Conservation (phyloP, 2,888 invertebrate species). For the Andrena fulva region DNA sequence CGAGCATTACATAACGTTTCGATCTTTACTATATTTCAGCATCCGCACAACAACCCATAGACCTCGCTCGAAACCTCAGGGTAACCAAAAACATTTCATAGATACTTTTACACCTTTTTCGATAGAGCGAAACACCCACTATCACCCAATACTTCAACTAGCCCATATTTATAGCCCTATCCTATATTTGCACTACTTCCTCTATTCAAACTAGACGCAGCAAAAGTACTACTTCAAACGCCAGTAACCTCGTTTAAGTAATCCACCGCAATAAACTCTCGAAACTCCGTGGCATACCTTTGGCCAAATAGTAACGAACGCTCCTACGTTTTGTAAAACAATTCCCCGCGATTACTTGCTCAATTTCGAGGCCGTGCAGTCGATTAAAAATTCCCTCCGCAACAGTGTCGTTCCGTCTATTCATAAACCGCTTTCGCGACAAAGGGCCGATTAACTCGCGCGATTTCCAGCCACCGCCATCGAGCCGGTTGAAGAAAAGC, state of each 20-base stretch:
- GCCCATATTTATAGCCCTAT: too few species aligned
- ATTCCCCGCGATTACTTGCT: neutral
- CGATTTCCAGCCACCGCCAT: neutral
- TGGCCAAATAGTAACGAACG: too few species aligned
- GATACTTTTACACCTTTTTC: too few species aligned
- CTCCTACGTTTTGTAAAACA: neutral
- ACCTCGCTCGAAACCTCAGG: neutral
- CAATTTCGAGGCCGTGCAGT: neutral
- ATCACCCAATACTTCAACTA: too few species aligned
- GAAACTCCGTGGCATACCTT: too few species aligned
- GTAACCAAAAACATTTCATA: too few species aligned
- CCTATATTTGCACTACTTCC: too few species aligned
- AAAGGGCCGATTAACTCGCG: constrained; percentile 22
- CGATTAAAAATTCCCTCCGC: neutral
- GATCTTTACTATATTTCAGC: constrained; percentile 1
- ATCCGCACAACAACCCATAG: neutral
- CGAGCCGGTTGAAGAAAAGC: neutral
- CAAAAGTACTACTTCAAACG: too few species aligned
- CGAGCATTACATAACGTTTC: neutral
- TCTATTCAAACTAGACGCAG: too few species aligned
- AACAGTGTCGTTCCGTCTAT: neutral
- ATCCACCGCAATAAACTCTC: too few species aligned
- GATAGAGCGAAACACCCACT: too few species aligned
- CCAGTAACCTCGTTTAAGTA: too few species aligned
- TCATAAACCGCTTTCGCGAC: neutral